Conservation (phyloP, 2,888 invertebrate genomes). For the Emmelina monodactyla region DNA sequence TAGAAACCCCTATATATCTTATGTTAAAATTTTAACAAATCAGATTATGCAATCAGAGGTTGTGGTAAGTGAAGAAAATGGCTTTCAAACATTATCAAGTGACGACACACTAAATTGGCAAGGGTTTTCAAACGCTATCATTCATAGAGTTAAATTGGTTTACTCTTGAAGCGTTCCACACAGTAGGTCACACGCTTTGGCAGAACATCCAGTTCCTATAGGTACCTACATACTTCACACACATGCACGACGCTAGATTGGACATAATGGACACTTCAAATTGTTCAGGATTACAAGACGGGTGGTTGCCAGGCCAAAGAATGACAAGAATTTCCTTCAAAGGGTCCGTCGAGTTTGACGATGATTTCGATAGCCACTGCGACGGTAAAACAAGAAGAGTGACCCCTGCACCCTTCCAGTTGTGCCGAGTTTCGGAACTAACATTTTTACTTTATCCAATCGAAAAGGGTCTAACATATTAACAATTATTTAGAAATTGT, state of each 20-base stretch:
- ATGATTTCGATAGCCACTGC: conserved; percentile 59
- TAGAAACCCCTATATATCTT: too few relatives aligned
- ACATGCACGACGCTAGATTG: conserved; percentile 22
- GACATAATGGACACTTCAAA: conserved; percentile 38
- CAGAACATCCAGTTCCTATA: background rate
- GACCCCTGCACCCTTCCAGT: conserved; percentile 34
- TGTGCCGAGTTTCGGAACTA: background rate
- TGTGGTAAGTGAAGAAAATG: conserved; percentile 27
- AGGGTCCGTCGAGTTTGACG: conserved; percentile 57
- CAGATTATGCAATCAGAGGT: conserved; percentile 27
- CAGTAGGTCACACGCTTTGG: too few relatives aligned
- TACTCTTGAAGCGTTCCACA: too few relatives aligned
- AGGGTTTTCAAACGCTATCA: too few relatives aligned
- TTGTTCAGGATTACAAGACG: conserved; percentile 58
- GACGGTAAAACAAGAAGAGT: conserved; percentile 48
- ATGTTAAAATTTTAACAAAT: conserved; percentile 6
- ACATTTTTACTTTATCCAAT: background rate
- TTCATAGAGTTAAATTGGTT: too few relatives aligned
- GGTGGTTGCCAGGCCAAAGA: conserved; percentile 64
- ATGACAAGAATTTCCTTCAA: conserved; percentile 61
- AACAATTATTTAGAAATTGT: too few relatives aligned
- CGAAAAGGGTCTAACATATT: too few relatives aligned
- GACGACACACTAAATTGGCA: too few relatives aligned
- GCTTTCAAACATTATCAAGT: too few relatives aligned
- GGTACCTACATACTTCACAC: conserved; percentile 18